Base-by-base conservation (phyloP, 2,888 invertebrate genomes). In the Luffia ferchaultella region DNA sequence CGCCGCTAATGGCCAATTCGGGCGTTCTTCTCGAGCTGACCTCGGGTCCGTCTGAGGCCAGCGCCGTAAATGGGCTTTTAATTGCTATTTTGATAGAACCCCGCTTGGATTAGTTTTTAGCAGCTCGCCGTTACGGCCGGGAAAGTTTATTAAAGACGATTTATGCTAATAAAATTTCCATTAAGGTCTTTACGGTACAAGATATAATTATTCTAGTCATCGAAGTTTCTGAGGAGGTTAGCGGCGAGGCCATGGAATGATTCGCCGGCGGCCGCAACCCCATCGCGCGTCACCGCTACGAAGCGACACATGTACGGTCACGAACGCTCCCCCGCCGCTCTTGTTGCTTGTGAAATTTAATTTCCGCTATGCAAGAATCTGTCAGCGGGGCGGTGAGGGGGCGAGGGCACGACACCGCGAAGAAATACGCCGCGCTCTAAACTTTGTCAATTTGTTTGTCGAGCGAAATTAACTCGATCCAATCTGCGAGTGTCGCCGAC, bases 401-500 rank as follows among this genome's bases (percentile, higher is more conserved):
- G 45, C 56, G 60, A 58, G 60, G 65, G 58, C 56, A 64, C 62
- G 65, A 63, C 62, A 58, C 63, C 68, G 70, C 68, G 76, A 80
- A 83, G 80, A 83, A 82, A 82, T 83, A 80, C 82, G 79, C 78
- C 73, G 75, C 78, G 79, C 75, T 82, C 73, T 79, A 79, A 83
- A 83, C 82, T 83, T 83, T 83, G 82, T 82, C 83, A 83, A 83
- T 83, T 82, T 83, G 80, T 83, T 83, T 83, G 82, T 82, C 77
- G 78, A 79, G 79, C 71, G 76, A 83, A 82, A 83, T 83, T 83
- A 83, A 82, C 83, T 83, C 78, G 82, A 82, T 82, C 82, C 78
- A 79, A 82, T 82, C 83, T 80, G 78, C 70, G 76, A 73, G 73
- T 70, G 64, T 58, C 49, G 60, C 60, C 58, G 62, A n/a, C n/a